Base-by-base conservation (phyloP, 2,888 invertebrate species). In the Augiades crinisus region DNA sequence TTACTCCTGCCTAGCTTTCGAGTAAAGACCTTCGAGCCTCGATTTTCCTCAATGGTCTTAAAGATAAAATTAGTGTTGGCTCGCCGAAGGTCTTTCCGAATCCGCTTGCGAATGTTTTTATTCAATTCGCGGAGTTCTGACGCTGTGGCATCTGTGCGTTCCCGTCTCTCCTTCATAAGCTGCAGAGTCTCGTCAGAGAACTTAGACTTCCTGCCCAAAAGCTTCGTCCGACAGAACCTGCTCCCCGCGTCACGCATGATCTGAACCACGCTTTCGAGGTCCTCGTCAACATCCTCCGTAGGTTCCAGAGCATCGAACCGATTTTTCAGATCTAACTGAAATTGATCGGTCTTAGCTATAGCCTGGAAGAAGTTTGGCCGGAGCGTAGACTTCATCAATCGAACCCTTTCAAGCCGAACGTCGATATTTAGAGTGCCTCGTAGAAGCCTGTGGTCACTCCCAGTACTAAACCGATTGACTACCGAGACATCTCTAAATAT, bases 1-100 rank as follows among this genome's bases (percentile, higher is more conserved):
- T 10, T 4, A 12, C 37, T 21, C 21, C 12, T 10, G 12, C 37
- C 21, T 12, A 37, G 37, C 1, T 7, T 10, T 1, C 31, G 19
- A 1, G 43, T 1, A 24, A 43, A 43, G 1, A 43, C 43, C 31
- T 43, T 43, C 3, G 31, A 43, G 3, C 30, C 43, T 7, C 19
- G 30, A n/a, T 43, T 30, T 12, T 19, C 14, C 31, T 43, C 43
- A 2, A 43, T 31, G 2, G 31, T 31, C 8, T 31, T 3, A 7
- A 19, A 3, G 10, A 43, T 43, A 2, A 2, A 1, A 16, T n/a
- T 8, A 2, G 10, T 3, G 5, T 41, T 41, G 3, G 14, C 8
- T 4, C 27, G 16, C 5, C 41, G 41, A 5, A 41, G 19, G 7
- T 45, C 33, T 17, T 22, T 17, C 8, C 24, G 34, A n/a, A 36